These are phyloP conservation scores for Coenonympha arcania DNA, from an alignment of 2,888 invertebrate species.

Conservation along the genomic window DNA sequence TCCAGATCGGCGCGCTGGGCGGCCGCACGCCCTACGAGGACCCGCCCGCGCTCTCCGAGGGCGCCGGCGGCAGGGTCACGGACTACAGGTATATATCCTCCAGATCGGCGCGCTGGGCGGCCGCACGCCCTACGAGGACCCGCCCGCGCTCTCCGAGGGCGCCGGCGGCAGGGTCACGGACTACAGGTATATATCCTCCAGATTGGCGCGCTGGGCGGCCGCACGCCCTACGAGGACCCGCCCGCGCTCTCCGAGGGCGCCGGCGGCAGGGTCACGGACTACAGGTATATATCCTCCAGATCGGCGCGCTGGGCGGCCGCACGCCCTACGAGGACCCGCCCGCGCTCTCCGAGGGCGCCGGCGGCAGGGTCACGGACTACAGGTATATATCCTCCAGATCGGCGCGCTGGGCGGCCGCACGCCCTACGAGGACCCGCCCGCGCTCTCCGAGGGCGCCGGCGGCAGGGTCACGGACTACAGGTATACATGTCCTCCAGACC, in stretches of 20 bases:
- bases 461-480: slow-evolving; percentile 95
- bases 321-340: slow-evolving; percentile 95
- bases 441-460: slow-evolving; percentile 94
- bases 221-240: slow-evolving; percentile 93
- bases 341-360: slow-evolving; percentile 94
- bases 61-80: slow-evolving; percentile 92
- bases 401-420: slow-evolving; percentile 91
- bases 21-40: slow-evolving; percentile 93
- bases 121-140: slow-evolving; percentile 92
- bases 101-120: slow-evolving; percentile 84
- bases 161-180: slow-evolving; percentile 95
- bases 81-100: slow-evolving; percentile 82
- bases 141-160: slow-evolving; percentile 95
- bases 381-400: slow-evolving; percentile 51
- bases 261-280: slow-evolving; percentile 95
- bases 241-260: slow-evolving; percentile 96
- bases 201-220: slow-evolving; percentile 85
- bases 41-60: slow-evolving; percentile 95
- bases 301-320: slow-evolving; percentile 88
- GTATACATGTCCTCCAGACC: no score
- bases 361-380: slow-evolving; percentile 95
- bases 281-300: slow-evolving; percentile 68
- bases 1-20: slow-evolving; percentile 82
- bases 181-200: slow-evolving; percentile 76
- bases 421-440: slow-evolving; percentile 94